Base-by-base conservation (phyloP, 2,888 invertebrate genomes). In the Macrophya annulata region DNA sequence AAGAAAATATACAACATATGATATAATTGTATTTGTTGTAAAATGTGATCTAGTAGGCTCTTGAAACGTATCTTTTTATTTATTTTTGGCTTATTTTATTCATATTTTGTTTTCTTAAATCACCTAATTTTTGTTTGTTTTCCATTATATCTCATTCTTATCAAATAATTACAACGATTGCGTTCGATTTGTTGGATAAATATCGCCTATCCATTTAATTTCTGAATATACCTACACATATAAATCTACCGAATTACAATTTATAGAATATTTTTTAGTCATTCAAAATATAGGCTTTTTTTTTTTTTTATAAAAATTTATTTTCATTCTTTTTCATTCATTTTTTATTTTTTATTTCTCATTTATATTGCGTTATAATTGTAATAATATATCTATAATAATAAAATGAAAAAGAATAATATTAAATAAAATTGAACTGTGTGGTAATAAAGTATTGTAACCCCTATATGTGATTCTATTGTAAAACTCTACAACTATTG, bases 401-500 rank as follows among this genome's bases (percentile, higher is more conserved):
- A 85, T 83, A 45, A 85, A 48, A 79, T 31, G 31, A 31, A 31
- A 31, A 31, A 31, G 31, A 31, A 84, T 62, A 84, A 85, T 85
- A 84, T 88, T 88, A 88, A 72, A 87, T 15, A 81, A 81, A 17
- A 48, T 86, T 85, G 74, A 55, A 85, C 74, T 85, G 84, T 82
- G 71, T 79, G 72, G 77, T 71, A 84, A 85, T 86, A 85, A 87
- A 81, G 85, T 87, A 89, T 88, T 89, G 88, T 90, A 90, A 90
- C 86, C 89, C 88, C 88, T 91, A 86, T 91, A 90, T 91, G 88
- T 88, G 87, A 89, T 88, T 88, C 87, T 88, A 87, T 86, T 86
- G 86, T 87, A 87, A 87, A 90, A 90, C 90, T 91, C 91, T 91
- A 91, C 90, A 87, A 90, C 91, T 92, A 92, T 92, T 92, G 91